Conservation (phyloP, 1,140 invertebrate genomes). For the Euura lappo region DNA sequence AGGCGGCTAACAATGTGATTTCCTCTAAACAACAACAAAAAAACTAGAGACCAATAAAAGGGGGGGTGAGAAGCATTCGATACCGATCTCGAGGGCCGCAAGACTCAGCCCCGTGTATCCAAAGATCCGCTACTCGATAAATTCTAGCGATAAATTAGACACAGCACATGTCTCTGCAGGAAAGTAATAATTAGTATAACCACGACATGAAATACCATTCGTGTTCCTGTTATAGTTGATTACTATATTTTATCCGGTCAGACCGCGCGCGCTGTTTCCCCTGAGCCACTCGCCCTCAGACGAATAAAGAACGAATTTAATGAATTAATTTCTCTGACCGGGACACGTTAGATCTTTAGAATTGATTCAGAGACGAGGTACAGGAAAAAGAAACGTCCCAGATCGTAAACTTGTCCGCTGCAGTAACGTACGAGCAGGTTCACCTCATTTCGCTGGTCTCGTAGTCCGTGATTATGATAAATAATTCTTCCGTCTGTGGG, state of each 20-base stretch:
- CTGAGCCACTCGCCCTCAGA: neutral
- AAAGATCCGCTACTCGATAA: neutral
- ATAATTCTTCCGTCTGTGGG: no score
- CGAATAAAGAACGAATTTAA: neutral
- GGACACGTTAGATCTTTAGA: neutral
- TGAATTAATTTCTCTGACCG: neutral
- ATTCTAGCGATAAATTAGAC: neutral
- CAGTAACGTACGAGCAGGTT: neutral
- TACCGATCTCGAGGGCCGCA: neutral
- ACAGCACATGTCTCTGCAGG: neutral
- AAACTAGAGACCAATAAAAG: neutral
- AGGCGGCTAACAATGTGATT: no score
- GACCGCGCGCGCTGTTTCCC: neutral
- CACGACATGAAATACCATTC: conserved; percentile 1
- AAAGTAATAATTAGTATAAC: neutral
- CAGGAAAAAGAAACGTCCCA: neutral
- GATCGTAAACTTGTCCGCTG: neutral
- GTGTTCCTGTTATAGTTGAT: neutral
- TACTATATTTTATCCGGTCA: neutral
- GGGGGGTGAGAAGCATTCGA: neutral
- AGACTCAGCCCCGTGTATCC: neutral
- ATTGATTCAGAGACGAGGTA: neutral
- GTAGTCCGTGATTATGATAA: neutral
- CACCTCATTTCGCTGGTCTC: neutral
- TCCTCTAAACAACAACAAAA: neutral